These are phyloP conservation scores for Cydia fagiglandana DNA, from an alignment of 1,140 invertebrate genomes.

Conservation along the genomic window DNA sequence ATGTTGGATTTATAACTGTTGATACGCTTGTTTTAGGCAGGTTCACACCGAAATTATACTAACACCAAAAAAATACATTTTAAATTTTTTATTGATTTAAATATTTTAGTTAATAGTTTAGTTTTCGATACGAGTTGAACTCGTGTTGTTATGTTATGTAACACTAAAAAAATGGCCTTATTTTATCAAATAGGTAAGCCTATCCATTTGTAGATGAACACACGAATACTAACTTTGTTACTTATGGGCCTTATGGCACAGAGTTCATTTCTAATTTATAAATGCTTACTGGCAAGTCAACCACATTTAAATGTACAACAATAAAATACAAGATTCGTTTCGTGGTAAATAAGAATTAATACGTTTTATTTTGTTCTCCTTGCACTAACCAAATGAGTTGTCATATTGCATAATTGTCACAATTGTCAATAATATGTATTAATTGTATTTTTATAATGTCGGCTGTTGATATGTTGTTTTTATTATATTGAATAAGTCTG, in stretches of 20 bases:
- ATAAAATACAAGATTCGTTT: not conserved
- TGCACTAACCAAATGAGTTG: slow-evolving; percentile 1
- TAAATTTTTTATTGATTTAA: not conserved
- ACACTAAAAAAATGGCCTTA: not conserved
- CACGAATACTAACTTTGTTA: not conserved
- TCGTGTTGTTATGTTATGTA: slow-evolving; percentile 1
- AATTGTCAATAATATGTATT: slow-evolving; percentile 23
- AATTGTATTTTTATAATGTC: not conserved
- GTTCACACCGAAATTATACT: slow-evolving; percentile 16
- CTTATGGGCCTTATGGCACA: not conserved
- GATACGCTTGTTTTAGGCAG: slow-evolving; percentile 3
- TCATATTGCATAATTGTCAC: slow-evolving; percentile 12
- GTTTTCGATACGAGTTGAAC: not conserved
- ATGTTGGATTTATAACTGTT: slow-evolving; percentile 8
- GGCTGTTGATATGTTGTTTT: slow-evolving; percentile 3
- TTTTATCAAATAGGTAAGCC: too few species aligned
- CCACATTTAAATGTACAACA: not conserved
- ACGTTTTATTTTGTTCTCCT: too few species aligned
- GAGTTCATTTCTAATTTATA: not conserved
- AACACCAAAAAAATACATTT: slow-evolving; percentile 5
- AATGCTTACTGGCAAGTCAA: not conserved
- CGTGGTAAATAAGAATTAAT: too few species aligned
- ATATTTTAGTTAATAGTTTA: too few species aligned
- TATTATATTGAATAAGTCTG: slow-evolving; percentile 10
- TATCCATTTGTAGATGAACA: not conserved